Evolutionary conservation across 2,797 vertebrate genomes (phyloP).

Genomic region (Oceanodroma leucorhoa): DNA sequence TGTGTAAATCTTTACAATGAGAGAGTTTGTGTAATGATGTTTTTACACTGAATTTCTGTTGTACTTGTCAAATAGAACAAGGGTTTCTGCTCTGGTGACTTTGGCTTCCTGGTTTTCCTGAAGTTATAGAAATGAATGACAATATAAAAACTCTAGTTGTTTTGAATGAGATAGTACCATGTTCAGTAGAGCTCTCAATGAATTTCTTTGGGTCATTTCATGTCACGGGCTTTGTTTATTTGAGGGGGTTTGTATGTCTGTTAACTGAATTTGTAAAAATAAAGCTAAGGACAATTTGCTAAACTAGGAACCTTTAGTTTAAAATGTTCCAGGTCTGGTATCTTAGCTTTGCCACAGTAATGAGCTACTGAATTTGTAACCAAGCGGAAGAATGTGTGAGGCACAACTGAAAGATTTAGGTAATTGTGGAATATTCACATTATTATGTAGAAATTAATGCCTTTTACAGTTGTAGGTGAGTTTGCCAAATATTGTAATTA

Average conservation of each 20-base stretch:
- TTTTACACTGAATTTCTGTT: not conserved
- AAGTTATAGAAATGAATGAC: not conserved
- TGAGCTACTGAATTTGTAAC: not conserved
- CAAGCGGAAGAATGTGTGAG: not conserved
- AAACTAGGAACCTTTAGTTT: not conserved
- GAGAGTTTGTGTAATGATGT: not conserved
- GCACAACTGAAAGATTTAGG: not conserved
- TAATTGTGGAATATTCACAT: not conserved
- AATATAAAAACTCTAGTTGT: not conserved
- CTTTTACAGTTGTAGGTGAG: not conserved
- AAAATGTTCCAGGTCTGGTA: not conserved
- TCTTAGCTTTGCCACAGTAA: not conserved
- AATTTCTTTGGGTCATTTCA: not conserved
- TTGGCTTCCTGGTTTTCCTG: not conserved
- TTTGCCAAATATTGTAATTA: not conserved
- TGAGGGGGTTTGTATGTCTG: accelerated
- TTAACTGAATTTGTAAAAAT: not conserved
- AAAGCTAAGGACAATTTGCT: not conserved
- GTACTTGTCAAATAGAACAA: not conserved
- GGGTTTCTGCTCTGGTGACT: not conserved
- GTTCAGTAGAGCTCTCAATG: not conserved
- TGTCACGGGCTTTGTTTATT: not conserved
- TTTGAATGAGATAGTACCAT: not conserved
- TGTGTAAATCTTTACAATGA: not conserved
- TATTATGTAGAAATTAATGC: not conserved